Evolutionary conservation across 2,797 vertebrate species (phyloP).

Genomic region (Hippoglossus hippoglossus): DNA sequence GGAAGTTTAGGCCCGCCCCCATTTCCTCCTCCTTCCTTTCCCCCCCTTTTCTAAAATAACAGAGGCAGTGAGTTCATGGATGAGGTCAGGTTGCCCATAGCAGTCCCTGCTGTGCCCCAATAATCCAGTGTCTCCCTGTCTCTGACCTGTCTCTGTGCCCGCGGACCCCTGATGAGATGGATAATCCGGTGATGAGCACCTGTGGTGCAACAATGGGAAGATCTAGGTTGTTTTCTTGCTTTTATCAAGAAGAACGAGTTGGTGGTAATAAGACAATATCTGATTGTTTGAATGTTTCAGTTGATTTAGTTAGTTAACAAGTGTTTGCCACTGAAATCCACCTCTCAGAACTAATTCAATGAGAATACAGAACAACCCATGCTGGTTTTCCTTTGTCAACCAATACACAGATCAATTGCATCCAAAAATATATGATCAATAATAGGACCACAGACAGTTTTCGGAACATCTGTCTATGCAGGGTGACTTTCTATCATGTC

Average conservation of each 20-base stretch:
- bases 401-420: neutral
- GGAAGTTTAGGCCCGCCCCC: conserved; percentile 54
- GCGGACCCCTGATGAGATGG: conserved; percentile 59
- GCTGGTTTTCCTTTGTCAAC: neutral
- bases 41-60: conserved; percentile 74
- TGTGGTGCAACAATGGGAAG: conserved; percentile 62
- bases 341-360: neutral
- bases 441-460: neutral
- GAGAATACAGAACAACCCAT: neutral
- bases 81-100: conserved; percentile 78
- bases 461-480: too few relatives aligned
- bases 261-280: conserved; percentile 14
- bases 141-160: conserved; percentile 74
- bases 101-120: conserved; percentile 74
- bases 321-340: neutral
- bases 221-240: conserved; percentile 57
- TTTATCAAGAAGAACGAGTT: conserved; percentile 40
- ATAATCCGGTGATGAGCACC: conserved; percentile 74
- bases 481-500: too few relatives aligned
- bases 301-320: neutral
- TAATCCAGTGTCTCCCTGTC: conserved; percentile 77
- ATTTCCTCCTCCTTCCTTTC: conserved; percentile 13
- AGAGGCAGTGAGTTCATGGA: conserved; percentile 79
- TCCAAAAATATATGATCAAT: neutral
- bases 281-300: neutral